These are phyloP conservation scores for Elanus axillaris DNA, from an alignment of 2,113 vertebrate genomes.

Conservation along the genomic window DNA sequence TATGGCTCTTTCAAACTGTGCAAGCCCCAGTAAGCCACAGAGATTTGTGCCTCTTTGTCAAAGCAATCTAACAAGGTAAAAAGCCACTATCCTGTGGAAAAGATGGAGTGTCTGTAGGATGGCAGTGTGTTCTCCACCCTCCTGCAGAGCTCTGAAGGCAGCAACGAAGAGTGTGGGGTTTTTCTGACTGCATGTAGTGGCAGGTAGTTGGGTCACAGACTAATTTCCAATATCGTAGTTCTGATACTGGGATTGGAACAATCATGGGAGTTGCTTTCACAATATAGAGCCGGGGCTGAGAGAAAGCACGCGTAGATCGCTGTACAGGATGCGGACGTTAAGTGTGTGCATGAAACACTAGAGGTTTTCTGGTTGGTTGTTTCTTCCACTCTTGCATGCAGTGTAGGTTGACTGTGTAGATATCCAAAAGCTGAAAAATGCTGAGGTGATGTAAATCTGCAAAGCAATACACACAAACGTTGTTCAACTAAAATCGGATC, in stretches of 20 bases:
- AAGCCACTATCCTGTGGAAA: neutral
- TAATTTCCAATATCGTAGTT: neutral
- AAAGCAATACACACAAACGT: neutral
- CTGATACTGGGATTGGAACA: neutral
- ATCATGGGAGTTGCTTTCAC: neutral
- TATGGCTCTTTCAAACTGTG: neutral
- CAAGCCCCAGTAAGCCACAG: neutral
- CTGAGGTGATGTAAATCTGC: neutral
- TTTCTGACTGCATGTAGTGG: neutral
- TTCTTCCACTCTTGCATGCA: neutral
- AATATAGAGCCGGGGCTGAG: neutral
- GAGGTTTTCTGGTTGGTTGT: neutral
- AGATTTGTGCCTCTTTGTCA: neutral
- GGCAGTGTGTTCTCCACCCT: neutral
- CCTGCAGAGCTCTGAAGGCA: neutral
- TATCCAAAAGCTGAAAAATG: neutral
- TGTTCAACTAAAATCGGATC: neutral
- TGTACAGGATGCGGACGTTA: neutral
- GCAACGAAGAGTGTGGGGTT: accelerated
- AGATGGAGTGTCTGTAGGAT: accelerated
- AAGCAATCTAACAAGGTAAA: neutral
- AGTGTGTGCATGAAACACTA: neutral
- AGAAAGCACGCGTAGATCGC: neutral
- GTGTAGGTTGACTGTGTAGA: neutral
- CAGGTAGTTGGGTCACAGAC: neutral